Conservation (phyloP, 2,797 vertebrate species). For the Morus bassanus region DNA sequence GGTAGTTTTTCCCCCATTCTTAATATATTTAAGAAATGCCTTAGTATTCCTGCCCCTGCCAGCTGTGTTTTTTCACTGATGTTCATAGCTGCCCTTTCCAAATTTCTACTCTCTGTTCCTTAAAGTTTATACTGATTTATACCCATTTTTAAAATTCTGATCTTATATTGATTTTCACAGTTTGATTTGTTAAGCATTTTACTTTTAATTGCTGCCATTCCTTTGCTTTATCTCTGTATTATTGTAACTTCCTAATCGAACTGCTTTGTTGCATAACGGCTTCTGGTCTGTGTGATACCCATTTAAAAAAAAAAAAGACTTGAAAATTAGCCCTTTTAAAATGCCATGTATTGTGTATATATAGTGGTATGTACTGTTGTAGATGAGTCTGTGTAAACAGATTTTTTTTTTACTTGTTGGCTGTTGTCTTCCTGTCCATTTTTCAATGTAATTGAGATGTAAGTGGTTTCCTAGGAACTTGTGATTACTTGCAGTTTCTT, state of each 20-base stretch:
- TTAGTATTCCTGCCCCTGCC: background rate
- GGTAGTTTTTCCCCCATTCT: background rate
- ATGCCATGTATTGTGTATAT: background rate
- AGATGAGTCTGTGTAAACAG: background rate
- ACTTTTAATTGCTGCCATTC: background rate
- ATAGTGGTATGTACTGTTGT: background rate
- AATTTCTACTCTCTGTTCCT: background rate
- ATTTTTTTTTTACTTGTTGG: background rate
- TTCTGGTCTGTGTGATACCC: background rate
- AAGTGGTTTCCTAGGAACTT: background rate
- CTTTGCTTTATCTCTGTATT: background rate
- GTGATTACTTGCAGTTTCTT: slow-evolving; percentile 32
- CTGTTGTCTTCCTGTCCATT: background rate
- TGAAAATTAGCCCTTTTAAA: background rate
- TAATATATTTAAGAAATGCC: background rate
- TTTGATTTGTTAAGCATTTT: background rate
- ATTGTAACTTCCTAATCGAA: background rate
- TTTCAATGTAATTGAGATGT: background rate
- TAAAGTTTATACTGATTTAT: background rate
- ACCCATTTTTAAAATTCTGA: background rate
- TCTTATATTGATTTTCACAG: background rate
- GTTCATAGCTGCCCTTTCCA: background rate
- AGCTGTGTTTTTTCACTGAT: background rate
- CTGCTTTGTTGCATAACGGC: background rate
- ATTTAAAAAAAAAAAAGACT: background rate